Percentiles rank a stretch among this genome's conserved stretches.
phyloP scores from a whole-genome alignment of 2,113 vertebrate species.

The Atherinomorus stipes region DNA sequence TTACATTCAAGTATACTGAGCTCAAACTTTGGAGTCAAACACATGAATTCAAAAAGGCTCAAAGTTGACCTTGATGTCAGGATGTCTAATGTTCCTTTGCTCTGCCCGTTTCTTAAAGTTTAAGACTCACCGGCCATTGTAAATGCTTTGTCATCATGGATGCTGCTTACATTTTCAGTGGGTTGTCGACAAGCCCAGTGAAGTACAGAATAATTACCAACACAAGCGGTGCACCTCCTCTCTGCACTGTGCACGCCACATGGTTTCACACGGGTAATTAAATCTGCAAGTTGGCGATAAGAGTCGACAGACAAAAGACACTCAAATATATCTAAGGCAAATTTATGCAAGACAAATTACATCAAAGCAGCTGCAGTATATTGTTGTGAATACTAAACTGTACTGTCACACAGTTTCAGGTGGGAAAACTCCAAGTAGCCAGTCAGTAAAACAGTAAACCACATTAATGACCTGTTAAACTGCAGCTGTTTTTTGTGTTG shows the following conservation, averaged over 20 bases:
- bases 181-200: conserved; percentile 56
- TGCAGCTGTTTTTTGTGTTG: too few relatives aligned
- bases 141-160: conserved; percentile 46
- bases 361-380: conserved; percentile 18
- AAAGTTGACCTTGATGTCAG: conserved; percentile 53
- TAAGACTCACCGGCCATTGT: conserved; percentile 25
- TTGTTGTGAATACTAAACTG: conserved; percentile 4
- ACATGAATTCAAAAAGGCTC: neutral
- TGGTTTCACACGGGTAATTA: conserved; percentile 64
- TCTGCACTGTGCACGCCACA: conserved; percentile 45
- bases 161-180: conserved; percentile 55
- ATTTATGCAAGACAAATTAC: conserved; percentile 45
- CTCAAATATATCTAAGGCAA: conserved; percentile 33
- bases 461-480: neutral
- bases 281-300: conserved; percentile 66
- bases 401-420: neutral
- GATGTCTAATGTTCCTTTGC: conserved; percentile 22
- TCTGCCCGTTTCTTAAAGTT: conserved; percentile 30
- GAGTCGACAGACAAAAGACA: conserved; percentile 46
- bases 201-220: conserved; percentile 73
- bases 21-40: neutral
- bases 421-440: neutral
- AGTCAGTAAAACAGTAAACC: neutral
- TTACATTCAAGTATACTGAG: too few relatives aligned
- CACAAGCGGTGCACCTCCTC: conserved; percentile 54